These are phyloP conservation scores for Ictidomys tridecemlineatus DNA, from an alignment of 2,113 vertebrate genomes.

Conservation along the genomic window DNA sequence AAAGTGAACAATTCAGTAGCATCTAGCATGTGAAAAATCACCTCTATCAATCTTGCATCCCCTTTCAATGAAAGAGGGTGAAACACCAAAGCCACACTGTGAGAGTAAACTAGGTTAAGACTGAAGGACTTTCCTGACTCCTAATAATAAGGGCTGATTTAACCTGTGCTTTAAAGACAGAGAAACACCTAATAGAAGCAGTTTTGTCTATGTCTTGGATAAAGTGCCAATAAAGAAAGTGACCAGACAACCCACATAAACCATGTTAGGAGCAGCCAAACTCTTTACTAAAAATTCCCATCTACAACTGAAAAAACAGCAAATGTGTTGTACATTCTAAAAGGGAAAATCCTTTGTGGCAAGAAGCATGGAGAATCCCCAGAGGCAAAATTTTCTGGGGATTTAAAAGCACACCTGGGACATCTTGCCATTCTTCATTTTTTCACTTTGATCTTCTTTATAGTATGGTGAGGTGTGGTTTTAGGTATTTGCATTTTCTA, in stretches of 20 bases:
- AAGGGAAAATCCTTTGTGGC: conserved; percentile 58
- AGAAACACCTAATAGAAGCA: neutral
- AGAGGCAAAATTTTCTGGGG: conserved; percentile 63
- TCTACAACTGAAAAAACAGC: conserved; percentile 25
- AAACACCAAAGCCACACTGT: conserved; percentile 22
- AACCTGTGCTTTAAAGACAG: neutral
- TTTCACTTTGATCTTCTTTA: conserved; percentile 78
- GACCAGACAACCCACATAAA: neutral
- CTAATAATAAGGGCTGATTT: neutral
- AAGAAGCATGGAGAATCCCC: conserved; percentile 67
- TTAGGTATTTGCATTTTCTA: conserved; percentile 63
- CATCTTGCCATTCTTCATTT: conserved; percentile 69
- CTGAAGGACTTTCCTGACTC: neutral
- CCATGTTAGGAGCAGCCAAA: neutral
- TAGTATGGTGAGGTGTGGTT: conserved; percentile 61
- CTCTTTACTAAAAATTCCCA: neutral
- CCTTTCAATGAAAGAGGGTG: conserved; percentile 1
- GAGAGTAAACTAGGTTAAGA: conserved; percentile 38
- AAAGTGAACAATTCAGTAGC: no score
- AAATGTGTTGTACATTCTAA: conserved; percentile 27
- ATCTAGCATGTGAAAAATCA: no score
- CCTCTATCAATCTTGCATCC: neutral
- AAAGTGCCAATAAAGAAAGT: neutral
- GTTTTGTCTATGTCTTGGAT: conserved; percentile 2
- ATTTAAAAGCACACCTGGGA: conserved; percentile 78